Base-by-base conservation (phyloP, 2,888 invertebrate species). In the Luperina testacea region DNA sequence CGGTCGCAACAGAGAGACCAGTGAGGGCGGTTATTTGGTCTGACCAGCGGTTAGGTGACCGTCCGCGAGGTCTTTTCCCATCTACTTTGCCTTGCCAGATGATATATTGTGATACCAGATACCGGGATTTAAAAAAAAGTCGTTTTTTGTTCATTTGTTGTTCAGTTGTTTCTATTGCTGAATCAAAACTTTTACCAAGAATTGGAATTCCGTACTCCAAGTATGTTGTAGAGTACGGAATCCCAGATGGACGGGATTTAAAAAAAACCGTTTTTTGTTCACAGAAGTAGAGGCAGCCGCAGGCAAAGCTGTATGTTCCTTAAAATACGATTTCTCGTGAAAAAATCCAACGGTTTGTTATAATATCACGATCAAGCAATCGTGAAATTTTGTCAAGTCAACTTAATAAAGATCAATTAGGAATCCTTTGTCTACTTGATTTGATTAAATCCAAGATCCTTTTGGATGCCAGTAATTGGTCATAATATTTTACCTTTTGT, bases 381-480 rank as follows among this genome's bases (percentile, higher is more conserved):
- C n/a, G n/a, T 24, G 38, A 48, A 75, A 71, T 68, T 69, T 32
- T 70, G 65, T 32, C 13, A 4, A 65, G n/a, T 32, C 65, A 71
- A 61, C 59, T 81, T 67, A 81, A 70, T 75, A 32, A 68, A 72
- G 57, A 20, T 70, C 51, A 80, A 20, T 80, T 59, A 45, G 15
- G 13, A 75, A 75, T n/a, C 48, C 74, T 65, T 75, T 65, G 15
- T n/a, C 64, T 2, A 59, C 17, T 67, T 68, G n/a, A 68, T 68
- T 80, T 75, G 3, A 80, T 80, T 45, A 70, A 74, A 59, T 81
- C 59, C 42, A 51, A 53, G 59, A 70, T 45, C 15, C 59, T 65
- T 61, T 70, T 71, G 27, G 7, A 79, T 27, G 7, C 20, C 67
- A 17, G 59, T 69, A 74, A 74, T 80, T 74, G 69, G 20, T 48